phyloP scores from a whole-genome alignment of 2,113 vertebrate genomes.

The Aplodontia rufa region DNA sequence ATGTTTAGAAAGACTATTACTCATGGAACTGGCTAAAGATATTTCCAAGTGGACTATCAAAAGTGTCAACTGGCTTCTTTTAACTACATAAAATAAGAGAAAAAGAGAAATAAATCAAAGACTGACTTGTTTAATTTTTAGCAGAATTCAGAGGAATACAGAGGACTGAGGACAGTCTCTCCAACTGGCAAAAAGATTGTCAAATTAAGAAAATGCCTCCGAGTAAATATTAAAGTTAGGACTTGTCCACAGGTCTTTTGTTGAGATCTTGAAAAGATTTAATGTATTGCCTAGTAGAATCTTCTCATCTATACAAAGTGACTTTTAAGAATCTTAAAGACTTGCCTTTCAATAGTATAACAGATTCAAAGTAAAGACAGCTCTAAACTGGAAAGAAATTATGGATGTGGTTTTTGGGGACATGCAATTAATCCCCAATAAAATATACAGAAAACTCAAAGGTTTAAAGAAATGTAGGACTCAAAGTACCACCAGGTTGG shows the following conservation, averaged over 20 bases:
- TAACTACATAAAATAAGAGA: not conserved
- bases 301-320: not conserved
- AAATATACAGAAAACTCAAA: not conserved
- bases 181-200: not conserved
- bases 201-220: not conserved
- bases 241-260: not conserved
- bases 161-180: not conserved
- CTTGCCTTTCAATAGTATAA: not conserved
- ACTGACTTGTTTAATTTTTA: not conserved
- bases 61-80: not conserved
- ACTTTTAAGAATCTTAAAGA: slow-evolving; percentile 8
- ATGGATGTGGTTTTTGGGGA: not conserved
- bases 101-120: slow-evolving; percentile 1
- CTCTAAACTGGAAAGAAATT: not conserved
- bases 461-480: not conserved
- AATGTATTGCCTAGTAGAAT: not conserved
- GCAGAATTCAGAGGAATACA: not conserved
- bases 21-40: not conserved
- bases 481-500: not conserved
- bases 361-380: not conserved
- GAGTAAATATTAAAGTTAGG: not conserved
- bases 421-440: not conserved
- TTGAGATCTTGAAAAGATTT: slow-evolving; percentile 15
- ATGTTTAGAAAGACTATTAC: not conserved
- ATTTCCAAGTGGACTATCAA: not conserved